phyloP scores from a whole-genome alignment of 2,113 vertebrate species.

The Callopanchax toddi region DNA sequence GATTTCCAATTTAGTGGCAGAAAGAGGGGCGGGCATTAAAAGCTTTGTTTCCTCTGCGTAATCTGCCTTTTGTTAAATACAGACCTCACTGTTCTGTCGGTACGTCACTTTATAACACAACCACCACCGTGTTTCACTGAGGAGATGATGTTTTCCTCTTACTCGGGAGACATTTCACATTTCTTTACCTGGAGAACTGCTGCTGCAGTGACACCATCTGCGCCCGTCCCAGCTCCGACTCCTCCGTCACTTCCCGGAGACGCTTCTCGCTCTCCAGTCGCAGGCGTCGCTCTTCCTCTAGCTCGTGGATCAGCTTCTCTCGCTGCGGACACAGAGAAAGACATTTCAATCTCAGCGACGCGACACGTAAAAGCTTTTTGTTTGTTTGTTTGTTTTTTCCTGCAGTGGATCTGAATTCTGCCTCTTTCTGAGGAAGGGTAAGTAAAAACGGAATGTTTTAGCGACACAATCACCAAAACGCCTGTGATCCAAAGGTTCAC shows the following conservation, averaged over 20 bases:
- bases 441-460: slow-evolving; percentile 7
- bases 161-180: no score
- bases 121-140: no score
- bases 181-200: slow-evolving; percentile 89
- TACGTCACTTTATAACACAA: no score
- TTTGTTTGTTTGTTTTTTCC: no score
- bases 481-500: slow-evolving; percentile 6
- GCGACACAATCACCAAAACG: slow-evolving; percentile 3
- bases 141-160: no score
- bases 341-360: not conserved
- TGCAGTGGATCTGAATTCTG: no score
- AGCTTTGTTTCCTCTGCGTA: no score
- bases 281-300: slow-evolving; percentile 92
- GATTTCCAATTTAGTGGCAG: not conserved
- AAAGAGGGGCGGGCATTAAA: not conserved
- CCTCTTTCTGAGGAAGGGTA: not conserved
- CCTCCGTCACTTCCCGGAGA: slow-evolving; percentile 86
- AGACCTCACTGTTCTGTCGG: no score
- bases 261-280: slow-evolving; percentile 89
- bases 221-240: slow-evolving; percentile 83
- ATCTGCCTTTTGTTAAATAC: no score
- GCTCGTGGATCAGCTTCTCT: slow-evolving; percentile 92
- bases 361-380: no score
- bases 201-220: slow-evolving; percentile 90
- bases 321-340: slow-evolving; percentile 73